Conservation (phyloP, 2,113 vertebrate species). For the Microcebus ravelobensis region DNA sequence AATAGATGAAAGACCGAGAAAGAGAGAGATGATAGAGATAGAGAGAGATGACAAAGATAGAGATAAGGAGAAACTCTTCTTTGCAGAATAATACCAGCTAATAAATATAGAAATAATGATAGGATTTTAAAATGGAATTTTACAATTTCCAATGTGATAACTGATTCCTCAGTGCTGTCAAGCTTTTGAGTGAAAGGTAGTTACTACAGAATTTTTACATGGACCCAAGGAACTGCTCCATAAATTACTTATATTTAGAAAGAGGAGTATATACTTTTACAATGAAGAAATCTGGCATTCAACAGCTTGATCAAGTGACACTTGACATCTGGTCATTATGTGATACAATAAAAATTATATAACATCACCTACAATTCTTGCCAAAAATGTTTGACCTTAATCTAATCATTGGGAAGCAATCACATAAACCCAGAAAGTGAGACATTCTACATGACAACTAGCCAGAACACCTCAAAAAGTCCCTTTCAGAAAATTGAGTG, state of each 20-base stretch:
- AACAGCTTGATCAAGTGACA: conserved; percentile 8
- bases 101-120: not conserved
- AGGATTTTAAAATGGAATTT: not conserved
- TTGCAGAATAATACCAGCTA: not conserved
- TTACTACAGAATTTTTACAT: not conserved
- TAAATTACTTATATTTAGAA: not conserved
- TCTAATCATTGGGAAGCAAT: not conserved
- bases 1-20: not conserved
- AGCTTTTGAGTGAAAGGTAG: not conserved
- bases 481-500: not conserved
- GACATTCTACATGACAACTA: not conserved
- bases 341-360: conserved; percentile 46
- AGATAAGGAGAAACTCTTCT: not conserved
- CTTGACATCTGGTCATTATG: not conserved
- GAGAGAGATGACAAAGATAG: not conserved
- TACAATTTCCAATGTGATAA: not conserved
- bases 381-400: not conserved
- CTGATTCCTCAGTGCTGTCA: not conserved
- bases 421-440: not conserved
- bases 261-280: not conserved
- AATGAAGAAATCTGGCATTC: not conserved
- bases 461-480: not conserved
- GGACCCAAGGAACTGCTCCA: not conserved
- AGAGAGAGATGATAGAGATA: not conserved
- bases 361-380: not conserved